phyloP scores from a whole-genome alignment of 2,797 vertebrate genomes.

The Echeneis naucrates region DNA sequence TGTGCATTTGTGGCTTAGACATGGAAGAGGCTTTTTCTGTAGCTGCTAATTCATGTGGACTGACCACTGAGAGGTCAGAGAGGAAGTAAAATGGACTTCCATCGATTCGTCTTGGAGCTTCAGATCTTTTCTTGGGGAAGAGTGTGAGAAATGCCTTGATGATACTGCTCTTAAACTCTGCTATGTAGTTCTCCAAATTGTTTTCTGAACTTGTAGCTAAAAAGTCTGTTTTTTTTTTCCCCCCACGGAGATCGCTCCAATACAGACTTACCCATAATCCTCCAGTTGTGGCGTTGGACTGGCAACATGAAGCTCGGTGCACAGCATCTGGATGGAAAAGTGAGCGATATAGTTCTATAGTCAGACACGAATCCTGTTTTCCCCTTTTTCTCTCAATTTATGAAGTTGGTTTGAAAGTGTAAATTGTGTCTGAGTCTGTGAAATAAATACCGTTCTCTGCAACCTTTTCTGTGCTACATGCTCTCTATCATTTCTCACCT shows the following conservation, averaged over 20 bases:
- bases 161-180: constrained; percentile 3
- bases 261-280: constrained; percentile 51
- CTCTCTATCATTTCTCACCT: background rate
- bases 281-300: constrained; percentile 47
- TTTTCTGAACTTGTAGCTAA: constrained; percentile 12
- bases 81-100: constrained; percentile 17
- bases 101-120: constrained; percentile 15
- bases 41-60: constrained; percentile 23
- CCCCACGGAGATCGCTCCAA: constrained; percentile 49
- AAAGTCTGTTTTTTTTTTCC: constrained; percentile 30
- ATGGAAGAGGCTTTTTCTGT: constrained; percentile 22
- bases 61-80: constrained; percentile 20
- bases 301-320: constrained; percentile 40
- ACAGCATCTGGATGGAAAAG: constrained; percentile 45
- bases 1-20: constrained; percentile 31
- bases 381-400: constrained; percentile 7
- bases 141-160: constrained; percentile 26
- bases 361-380: constrained; percentile 24
- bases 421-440: constrained; percentile 22
- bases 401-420: background rate
- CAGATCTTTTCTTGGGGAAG: constrained; percentile 17
- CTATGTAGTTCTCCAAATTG: constrained; percentile 27
- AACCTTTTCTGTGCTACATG: background rate
- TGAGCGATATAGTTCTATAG: constrained; percentile 31
- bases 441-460: constrained; percentile 6